Base-by-base conservation (phyloP, 2,888 invertebrate genomes). In the Parasteatoda lunata region DNA sequence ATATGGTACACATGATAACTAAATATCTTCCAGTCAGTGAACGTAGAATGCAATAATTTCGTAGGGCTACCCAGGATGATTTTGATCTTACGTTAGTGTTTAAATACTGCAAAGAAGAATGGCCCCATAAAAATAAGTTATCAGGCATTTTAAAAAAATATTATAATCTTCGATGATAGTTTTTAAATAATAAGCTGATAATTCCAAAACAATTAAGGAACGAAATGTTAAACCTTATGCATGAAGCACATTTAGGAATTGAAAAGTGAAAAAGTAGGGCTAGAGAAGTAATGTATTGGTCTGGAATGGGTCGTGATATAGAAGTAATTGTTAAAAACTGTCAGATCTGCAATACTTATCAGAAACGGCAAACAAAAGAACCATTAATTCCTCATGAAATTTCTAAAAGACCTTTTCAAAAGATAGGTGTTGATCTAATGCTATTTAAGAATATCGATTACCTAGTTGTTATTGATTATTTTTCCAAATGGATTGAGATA, bases 231-330 rank as follows among this genome's bases (percentile, higher is more conserved):
- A 9, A 1, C 4, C 47, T 75, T 11, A 69, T 85, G 3, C 68
- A 85, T 69, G 69, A 79, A 52, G 0, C 52, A 30, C 77, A 68
- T 65, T 13, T 72, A 4, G 77, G 68, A 7, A 49, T 68, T n/a
- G 54, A 77, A 68, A 84, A 78, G 13, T 52, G 68, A n/a, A 73
- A 77, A 78, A 52, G n/a, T 7, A 54, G 59, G 5, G 68, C 68
- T 45, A 45, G 72, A 59, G 68, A 78, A 13, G 52, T 52, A 45
- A 66, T 75, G 45, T 73, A 68, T 52, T 73, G 52, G 47, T 66
- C 73, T 7, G 66, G 45, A 3, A 73, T 81, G 7, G n/a, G 5
- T 9, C 3, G 68, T 15, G 7, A 15, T 5, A 75, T 75, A 15
- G 75, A 75, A 15, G 15, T 11, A 0, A 68, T 75, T 49, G 59